Evolutionary conservation across 2,888 invertebrate species (phyloP), one percentile per base, ranked within the genome.

Genomic region (Rhogogaster chlorosoma): DNA sequence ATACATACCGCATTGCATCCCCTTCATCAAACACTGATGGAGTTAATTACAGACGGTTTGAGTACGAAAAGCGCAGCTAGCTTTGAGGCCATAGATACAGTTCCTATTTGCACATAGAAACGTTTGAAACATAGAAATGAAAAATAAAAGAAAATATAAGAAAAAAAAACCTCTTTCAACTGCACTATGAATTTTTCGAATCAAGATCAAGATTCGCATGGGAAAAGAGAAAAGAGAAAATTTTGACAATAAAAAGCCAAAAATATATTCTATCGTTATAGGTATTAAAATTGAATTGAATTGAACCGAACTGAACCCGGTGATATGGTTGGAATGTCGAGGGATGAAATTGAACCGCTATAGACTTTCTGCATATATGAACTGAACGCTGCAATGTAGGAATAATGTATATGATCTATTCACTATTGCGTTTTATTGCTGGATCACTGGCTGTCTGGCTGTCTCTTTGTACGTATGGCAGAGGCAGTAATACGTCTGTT

Each of bases 401-500:
- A 5, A 36, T 36, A 36, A 36, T 36, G 5, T 36, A 6, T 38
- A 45, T 3, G 45, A 12, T 70, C 70, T 70, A 70, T 70, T 36
- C 70, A 70, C 26, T 36, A 18, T 70, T 15, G 6, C 32, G 9
- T 36, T 36, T 22, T 73, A 73, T 38, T 38, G 38, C 36, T 36
- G 42, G 10, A 38, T 42, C 2, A 4, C 29, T 67, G 67, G 12
- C 5, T 32, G 32, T 32, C 10, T 29, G 32, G 67, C 18, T 22
- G n/a, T 7, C 61, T 22, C 18, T 22, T 9, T 57, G 15, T 18
- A 29, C 7, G 9, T 12, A 22, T 32, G 32, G 18, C 67, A 32
- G 67, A 67, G 67, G 22, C 22, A 42, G 22, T 73, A 36, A 73
- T 73, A 38, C 38, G 71, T 42, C 71, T 42, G 71, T 73, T 73